A percentile compares a stretch with the other conserved stretches of the same genome.
phyloP scores from a whole-genome alignment of 1,140 invertebrate species.

The Liolophura sinensis region DNA sequence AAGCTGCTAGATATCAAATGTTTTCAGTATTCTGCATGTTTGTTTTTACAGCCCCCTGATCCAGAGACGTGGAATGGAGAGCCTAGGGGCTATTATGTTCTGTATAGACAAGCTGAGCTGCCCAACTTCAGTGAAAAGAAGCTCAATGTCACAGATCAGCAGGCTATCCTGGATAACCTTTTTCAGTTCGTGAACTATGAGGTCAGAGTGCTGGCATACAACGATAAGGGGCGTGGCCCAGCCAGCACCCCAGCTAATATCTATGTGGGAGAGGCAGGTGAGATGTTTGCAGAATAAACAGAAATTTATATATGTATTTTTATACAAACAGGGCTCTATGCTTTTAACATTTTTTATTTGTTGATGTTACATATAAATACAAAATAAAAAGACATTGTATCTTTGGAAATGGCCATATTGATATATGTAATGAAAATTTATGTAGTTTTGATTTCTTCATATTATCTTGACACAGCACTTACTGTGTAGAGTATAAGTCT shows the following conservation, averaged over 20 bases:
- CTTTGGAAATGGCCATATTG: no score
- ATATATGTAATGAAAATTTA: no score
- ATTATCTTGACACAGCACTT: no score
- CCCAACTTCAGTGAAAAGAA: slow-evolving; percentile 32
- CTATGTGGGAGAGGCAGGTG: slow-evolving; percentile 88
- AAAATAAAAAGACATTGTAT: no score
- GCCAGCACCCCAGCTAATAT: slow-evolving; percentile 87
- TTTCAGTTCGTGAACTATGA: slow-evolving; percentile 75
- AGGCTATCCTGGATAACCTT: slow-evolving; percentile 28
- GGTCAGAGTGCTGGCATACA: slow-evolving; percentile 94
- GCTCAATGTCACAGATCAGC: slow-evolving; percentile 22
- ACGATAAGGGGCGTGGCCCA: slow-evolving; percentile 91
- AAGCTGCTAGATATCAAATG: no score
- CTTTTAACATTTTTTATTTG: no score
- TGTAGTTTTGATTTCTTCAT: no score
- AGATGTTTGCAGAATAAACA: background rate
- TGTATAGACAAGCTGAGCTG: slow-evolving; percentile 45
- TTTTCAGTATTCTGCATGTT: slow-evolving; percentile 7
- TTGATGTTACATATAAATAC: no score
- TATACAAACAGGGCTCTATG: no score
- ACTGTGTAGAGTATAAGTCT: no score
- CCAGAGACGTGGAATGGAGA: slow-evolving; percentile 88
- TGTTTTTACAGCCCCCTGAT: slow-evolving; percentile 63
- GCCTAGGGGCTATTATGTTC: slow-evolving; percentile 85
- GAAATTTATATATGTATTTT: no score